Base-by-base conservation (phyloP, 1,140 invertebrate species). In the Idris sp. region DNA sequence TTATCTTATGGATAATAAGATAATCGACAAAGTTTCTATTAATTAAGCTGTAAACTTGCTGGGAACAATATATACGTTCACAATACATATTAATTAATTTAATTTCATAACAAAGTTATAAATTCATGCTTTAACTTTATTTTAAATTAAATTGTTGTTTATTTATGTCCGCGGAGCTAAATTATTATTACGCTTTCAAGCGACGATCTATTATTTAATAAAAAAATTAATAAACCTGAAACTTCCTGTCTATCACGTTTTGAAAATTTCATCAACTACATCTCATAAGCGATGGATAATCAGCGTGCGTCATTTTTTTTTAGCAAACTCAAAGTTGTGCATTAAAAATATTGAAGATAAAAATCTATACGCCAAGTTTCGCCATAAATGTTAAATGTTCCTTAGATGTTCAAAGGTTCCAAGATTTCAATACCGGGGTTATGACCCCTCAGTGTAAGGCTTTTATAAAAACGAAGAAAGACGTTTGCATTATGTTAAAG, bases 301-400 rank as follows among this genome's bases (percentile, higher is more conserved):
- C n/a, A n/a, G n/a, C n/a, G n/a, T n/a, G n/a, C n/a, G n/a, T n/a
- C n/a, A n/a, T n/a, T n/a, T n/a, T n/a, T n/a, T n/a, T n/a, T n/a
- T n/a, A n/a, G n/a, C n/a, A n/a, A 36, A 13, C 33, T 18, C 14
- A 19, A 40, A 40, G 35, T 36, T 51, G 18, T 51, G 26, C 18
- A 38, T 51, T 51, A 38, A 35, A 48, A 25, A 35, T 30, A 31
- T 15, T 36, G 46, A 35, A 35, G 14, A 48, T 14, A 49, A 31
- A 16, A 48, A 18, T 22, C 35, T 25, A 35, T 49, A 19, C 8
- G 9, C 8, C 13, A 35, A 49, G 1, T 33, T 35, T 30, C 1
- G 10, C 18, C 9, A 31, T 48, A 48, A 48, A 48, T 31, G 14
- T 31, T 48, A 31, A 18, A 31, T 15, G 4, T 15, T 14, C 25